These are phyloP conservation scores for Tragulus kanchil DNA, from an alignment of 2,113 vertebrate species.

Conservation along the genomic window DNA sequence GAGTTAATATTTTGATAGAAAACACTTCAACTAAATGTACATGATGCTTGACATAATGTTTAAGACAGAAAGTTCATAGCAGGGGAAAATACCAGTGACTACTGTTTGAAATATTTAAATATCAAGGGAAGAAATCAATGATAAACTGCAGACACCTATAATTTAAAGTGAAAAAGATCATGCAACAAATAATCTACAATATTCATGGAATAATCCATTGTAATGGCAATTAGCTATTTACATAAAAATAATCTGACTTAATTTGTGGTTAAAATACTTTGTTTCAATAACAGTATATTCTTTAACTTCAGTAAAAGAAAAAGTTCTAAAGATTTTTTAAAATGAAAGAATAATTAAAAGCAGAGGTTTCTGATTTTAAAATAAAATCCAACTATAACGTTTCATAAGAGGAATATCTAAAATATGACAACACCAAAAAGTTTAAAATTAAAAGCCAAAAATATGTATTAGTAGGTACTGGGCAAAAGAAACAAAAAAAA, in stretches of 20 bases:
- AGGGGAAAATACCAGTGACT: neutral
- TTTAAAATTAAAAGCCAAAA: neutral
- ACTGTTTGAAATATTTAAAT: slow-evolving; percentile 16
- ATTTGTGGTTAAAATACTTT: slow-evolving; percentile 34
- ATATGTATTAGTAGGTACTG: neutral
- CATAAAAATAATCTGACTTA: slow-evolving; percentile 17
- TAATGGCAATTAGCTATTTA: neutral
- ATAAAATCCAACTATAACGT: slow-evolving; percentile 17
- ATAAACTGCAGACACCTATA: neutral
- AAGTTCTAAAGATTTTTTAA: neutral
- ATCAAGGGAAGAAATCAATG: slow-evolving; percentile 15
- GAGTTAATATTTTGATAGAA: neutral
- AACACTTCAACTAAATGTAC: neutral
- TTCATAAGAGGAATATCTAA: slow-evolving; percentile 21
- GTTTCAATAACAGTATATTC: neutral
- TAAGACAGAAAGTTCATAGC: slow-evolving; percentile 6
- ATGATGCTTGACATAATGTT: neutral
- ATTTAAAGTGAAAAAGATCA: slow-evolving; percentile 51
- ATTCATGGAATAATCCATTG: neutral
- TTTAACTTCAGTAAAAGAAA: neutral
- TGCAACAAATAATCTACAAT: neutral
- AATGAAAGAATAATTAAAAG: slow-evolving; percentile 38
- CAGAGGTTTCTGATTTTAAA: neutral
- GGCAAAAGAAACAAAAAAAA: neutral
- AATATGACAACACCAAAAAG: neutral